phyloP scores from a whole-genome alignment of 1,140 invertebrate species.

The Drosophila athabasca region DNA sequence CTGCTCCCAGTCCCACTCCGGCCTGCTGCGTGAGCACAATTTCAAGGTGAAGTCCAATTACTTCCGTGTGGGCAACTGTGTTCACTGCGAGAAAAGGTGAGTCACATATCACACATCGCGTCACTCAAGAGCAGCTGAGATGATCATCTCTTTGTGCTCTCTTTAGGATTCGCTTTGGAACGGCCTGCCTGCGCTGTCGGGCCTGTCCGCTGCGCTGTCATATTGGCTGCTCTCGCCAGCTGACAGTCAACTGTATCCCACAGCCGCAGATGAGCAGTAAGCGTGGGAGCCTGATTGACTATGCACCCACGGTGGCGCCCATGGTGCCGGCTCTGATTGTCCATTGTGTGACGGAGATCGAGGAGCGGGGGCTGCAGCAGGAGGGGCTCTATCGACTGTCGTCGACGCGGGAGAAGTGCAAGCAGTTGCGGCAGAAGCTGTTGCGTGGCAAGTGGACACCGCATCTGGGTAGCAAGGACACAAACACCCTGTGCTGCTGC shows the following conservation, averaged over 20 bases:
- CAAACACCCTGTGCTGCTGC: conserved; percentile 92
- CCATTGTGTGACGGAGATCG: conserved; percentile 96
- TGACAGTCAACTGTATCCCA: conserved; percentile 91
- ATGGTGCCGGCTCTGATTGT: conserved; percentile 97
- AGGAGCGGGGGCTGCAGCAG: conserved; percentile 91
- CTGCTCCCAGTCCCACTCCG: conserved; percentile 40
- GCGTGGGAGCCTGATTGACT: conserved; percentile 91
- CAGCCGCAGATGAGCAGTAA: conserved; percentile 67
- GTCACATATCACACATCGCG: not conserved
- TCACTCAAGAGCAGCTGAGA: not conserved
- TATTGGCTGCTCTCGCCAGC: conserved; percentile 89
- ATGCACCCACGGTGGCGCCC: conserved; percentile 90
- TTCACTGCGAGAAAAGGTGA: conserved; percentile 91
- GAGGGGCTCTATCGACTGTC: conserved; percentile 96
- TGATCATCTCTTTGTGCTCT: not conserved
- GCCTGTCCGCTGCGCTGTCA: conserved; percentile 90
- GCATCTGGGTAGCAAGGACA: conserved; percentile 88
- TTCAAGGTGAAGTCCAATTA: conserved; percentile 92
- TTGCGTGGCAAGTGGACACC: conserved; percentile 89
- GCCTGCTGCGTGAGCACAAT: conserved; percentile 85
- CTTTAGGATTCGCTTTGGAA: conserved; percentile 88
- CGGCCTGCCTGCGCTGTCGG: conserved; percentile 88
- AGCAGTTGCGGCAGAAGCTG: conserved; percentile 91
- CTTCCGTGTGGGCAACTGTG: conserved; percentile 92
- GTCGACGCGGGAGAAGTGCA: conserved; percentile 92